Conservation (phyloP, 1,140 invertebrate species). For the Carposina sasakii region DNA sequence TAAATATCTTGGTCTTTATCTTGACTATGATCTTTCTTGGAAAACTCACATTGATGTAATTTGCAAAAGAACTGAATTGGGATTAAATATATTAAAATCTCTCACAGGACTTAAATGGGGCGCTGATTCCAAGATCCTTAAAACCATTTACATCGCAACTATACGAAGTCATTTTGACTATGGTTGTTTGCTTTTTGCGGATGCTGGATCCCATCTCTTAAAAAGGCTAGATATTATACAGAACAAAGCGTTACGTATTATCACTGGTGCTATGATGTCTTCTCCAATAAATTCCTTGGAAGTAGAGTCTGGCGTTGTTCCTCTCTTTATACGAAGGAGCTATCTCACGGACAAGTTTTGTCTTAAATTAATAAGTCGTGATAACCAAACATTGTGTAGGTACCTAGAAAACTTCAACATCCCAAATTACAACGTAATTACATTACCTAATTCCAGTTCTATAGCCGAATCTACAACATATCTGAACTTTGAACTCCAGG, state of each 20-base stretch:
- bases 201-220: too few species aligned
- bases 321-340: constrained; percentile 1
- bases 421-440: constrained; percentile 2
- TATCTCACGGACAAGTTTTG: constrained; percentile 6
- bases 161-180: too few species aligned
- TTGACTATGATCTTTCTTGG: too few species aligned
- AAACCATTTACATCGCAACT: too few species aligned
- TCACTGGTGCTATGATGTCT: constrained; percentile 9
- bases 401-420: background rate
- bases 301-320: constrained; percentile 4
- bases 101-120: too few species aligned
- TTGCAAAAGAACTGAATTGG: too few species aligned
- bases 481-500: constrained; percentile 4
- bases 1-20: too few species aligned
- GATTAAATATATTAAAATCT: too few species aligned
- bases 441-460: background rate
- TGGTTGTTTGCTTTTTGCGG: too few species aligned
- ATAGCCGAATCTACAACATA: background rate
- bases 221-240: background rate
- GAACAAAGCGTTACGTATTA: constrained; percentile 4
- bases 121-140: too few species aligned
- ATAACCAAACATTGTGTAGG: background rate
- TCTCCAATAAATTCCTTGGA: constrained; percentile 10
- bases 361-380: constrained; percentile 3
- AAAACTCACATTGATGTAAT: too few species aligned